Base-by-base conservation (phyloP, 2,113 vertebrate species). In the Sinocyclocheilus rhinocerous region DNA sequence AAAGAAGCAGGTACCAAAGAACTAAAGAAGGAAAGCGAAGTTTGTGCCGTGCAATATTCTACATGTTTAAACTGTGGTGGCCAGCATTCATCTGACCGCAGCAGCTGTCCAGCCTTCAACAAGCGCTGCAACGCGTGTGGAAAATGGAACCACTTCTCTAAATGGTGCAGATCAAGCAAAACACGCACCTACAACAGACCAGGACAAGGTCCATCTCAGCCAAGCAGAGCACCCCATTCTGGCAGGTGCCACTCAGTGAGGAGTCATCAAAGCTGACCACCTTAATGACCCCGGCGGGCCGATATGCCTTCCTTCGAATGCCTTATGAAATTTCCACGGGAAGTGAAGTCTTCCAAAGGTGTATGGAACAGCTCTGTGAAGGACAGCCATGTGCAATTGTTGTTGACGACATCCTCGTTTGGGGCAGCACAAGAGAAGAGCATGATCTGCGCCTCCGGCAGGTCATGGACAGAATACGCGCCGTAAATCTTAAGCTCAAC, bases 311-410 rank as follows among this genome's bases (percentile, higher is more conserved):
- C 36, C 84, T 85, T 1, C 10, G n/a, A 6, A 78, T 72, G 73
- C 84, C 79, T 1, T 82, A 77, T 57, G 57, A 59, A 3, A 85
- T 84, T 9, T 83, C 73, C 20, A 78, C 73, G 1, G 72, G 72
- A 1, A 85, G 79, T 50, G 18, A 78, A n/a, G 61, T 77, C 1
- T 85, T 88, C 24, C 87, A 85, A 22, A 65, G n/a, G 24, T 84
- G 33, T 36, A 84, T 87, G 75, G 86, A 84, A 22, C 48, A 73
- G 24, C 75, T 76, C 2, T 79, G 84, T 79, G 61, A 20, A 36
- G 73, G 81, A 22, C 15, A 69, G 13, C 75, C 81, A 10, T 78
- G 45, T 42, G 22, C 20, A 67, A 72, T 84, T 3, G 45, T 79
- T 0, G 70, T 84, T 22, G 73, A 70, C n/a, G 76, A 84, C 16